Evolutionary conservation across 2,888 invertebrate genomes (phyloP).

Genomic region (Aricia artaxerxes): DNA sequence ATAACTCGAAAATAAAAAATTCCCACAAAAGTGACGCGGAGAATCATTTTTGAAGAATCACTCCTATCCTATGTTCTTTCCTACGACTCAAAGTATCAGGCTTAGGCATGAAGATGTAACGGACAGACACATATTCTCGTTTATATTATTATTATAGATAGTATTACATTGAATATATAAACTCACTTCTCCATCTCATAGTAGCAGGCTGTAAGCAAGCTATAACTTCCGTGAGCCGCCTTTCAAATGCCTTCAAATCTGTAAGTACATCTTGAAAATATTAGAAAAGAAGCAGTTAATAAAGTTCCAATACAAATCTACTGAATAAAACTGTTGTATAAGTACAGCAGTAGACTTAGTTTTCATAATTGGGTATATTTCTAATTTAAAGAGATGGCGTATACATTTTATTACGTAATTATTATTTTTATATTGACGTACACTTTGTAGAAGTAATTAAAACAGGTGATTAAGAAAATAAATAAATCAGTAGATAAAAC

Average conservation of each 20-base stretch:
- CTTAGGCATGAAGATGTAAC: no score
- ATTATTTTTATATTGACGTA: background rate
- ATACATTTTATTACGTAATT: background rate
- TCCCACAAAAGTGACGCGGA: no score
- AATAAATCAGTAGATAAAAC: slow-evolving; percentile 35
- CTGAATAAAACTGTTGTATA: background rate
- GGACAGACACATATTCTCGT: background rate
- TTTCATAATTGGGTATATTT: slow-evolving; percentile 30
- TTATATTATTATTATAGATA: background rate
- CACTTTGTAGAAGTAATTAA: background rate
- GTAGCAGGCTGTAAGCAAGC: slow-evolving; percentile 97
- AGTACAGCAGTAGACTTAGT: background rate
- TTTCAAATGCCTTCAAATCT: slow-evolving; percentile 99
- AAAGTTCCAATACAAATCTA: slow-evolving; percentile 32
- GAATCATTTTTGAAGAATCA: no score
- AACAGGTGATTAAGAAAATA: background rate
- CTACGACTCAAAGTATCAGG: background rate
- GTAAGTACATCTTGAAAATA: slow-evolving; percentile 57
- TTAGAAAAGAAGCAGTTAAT: slow-evolving; percentile 36
- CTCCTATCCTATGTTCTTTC: background rate
- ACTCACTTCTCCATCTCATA: slow-evolving; percentile 96
- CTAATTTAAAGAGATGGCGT: background rate
- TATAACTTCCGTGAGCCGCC: slow-evolving; percentile 97
- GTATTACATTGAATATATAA: slow-evolving; percentile 19
- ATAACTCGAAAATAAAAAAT: no score